These are phyloP conservation scores for Neodiprion lecontei DNA, from an alignment of 1,140 invertebrate species.

Conservation along the genomic window DNA sequence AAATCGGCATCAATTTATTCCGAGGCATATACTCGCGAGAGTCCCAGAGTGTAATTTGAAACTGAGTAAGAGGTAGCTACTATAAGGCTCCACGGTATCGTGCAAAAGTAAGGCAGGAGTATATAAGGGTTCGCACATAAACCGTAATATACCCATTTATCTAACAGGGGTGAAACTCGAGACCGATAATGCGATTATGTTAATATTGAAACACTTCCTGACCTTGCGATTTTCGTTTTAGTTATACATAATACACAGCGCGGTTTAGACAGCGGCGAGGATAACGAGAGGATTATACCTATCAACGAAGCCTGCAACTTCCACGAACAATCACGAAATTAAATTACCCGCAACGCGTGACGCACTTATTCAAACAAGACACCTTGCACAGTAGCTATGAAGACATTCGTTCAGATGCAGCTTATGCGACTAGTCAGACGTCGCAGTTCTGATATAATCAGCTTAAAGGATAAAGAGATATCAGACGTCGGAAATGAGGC, in stretches of 20 bases:
- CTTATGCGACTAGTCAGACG: no score
- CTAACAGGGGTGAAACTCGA: neutral
- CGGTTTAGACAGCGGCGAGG: neutral
- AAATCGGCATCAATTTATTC: constrained; percentile 4
- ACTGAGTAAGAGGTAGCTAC: neutral
- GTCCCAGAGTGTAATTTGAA: neutral
- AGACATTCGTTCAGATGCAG: no score
- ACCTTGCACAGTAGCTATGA: no score
- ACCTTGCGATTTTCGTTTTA: constrained; percentile 5
- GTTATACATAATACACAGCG: neutral
- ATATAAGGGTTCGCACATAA: neutral
- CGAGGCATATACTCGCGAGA: neutral
- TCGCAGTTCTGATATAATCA: no score
- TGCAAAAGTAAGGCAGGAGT: neutral
- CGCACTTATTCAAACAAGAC: no score
- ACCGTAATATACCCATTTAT: neutral
- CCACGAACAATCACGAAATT: no score
- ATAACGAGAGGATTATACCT: neutral
- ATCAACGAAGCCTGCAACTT: neutral
- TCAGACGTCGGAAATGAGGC: no score
- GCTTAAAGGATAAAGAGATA: no score
- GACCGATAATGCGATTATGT: constrained; percentile 7
- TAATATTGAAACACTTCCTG: constrained; percentile 3
- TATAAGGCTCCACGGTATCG: neutral
- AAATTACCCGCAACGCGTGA: no score